Conservation (phyloP, 2,888 invertebrate species). For the Drosophila neonasuta region DNA sequence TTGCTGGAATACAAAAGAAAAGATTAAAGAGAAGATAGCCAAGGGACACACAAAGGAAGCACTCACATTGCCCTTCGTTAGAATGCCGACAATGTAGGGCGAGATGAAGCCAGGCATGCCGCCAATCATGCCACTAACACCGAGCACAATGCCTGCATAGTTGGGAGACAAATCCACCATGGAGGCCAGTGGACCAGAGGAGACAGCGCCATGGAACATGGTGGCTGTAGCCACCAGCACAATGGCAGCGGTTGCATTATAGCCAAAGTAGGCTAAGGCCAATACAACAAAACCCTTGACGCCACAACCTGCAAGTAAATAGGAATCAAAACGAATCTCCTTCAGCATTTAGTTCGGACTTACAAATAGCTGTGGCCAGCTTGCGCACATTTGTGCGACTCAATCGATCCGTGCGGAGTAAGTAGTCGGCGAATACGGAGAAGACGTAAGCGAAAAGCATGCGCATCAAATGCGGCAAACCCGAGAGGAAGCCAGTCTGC, state of each 20-base stretch:
- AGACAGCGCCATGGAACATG: slow-evolving; percentile 86
- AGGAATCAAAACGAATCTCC: neutral
- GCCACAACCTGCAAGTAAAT: slow-evolving; percentile 83
- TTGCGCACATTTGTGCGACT: slow-evolving; percentile 86
- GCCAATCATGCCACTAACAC: slow-evolving; percentile 85
- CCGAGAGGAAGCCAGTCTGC: slow-evolving; percentile 85
- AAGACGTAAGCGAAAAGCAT: slow-evolving; percentile 85
- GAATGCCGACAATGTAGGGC: slow-evolving; percentile 85
- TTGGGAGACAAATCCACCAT: slow-evolving; percentile 88
- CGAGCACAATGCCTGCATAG: slow-evolving; percentile 84
- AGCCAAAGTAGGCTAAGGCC: slow-evolving; percentile 86
- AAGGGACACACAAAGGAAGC: neutral
- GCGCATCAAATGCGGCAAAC: slow-evolving; percentile 85
- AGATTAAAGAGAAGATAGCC: rapidly evolving
- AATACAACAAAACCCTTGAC: slow-evolving; percentile 85
- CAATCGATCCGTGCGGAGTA: slow-evolving; percentile 84
- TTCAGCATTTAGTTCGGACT: slow-evolving; percentile 59
- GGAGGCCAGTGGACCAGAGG: slow-evolving; percentile 86
- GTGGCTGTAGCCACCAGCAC: slow-evolving; percentile 85
- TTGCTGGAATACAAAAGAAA: slow-evolving; percentile 82
- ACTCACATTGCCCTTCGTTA: slow-evolving; percentile 86
- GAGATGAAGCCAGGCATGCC: slow-evolving; percentile 85
- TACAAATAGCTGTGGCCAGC: slow-evolving; percentile 85
- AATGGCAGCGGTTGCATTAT: slow-evolving; percentile 85
- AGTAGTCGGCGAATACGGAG: slow-evolving; percentile 85